Percentiles rank a stretch among this genome's conserved stretches.
Evolutionary conservation across 2,888 invertebrate species (phyloP).

Genomic region (Pseudococcus longispinus): DNA sequence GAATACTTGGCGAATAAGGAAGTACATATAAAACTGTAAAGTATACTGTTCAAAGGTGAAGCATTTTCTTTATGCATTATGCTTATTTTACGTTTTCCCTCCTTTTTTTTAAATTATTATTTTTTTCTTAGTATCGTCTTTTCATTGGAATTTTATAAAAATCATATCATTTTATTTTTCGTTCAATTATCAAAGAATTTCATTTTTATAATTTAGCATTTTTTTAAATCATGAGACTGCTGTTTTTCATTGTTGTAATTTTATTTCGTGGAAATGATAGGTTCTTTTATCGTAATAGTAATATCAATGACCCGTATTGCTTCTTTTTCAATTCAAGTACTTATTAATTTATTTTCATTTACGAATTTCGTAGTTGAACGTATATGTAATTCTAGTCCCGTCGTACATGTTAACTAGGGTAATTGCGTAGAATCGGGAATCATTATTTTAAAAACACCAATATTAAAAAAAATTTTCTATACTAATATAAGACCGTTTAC

Average conservation of each 20-base stretch:
- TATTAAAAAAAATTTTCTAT: neutral
- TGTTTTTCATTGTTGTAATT: neutral
- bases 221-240: neutral
- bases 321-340: neutral
- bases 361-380: neutral
- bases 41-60: neutral
- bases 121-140: neutral
- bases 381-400: neutral
- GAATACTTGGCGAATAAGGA: neutral
- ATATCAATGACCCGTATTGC: neutral
- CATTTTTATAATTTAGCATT: neutral
- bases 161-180: conserved; percentile 9
- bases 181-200: neutral
- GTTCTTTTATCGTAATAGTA: neutral
- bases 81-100: neutral
- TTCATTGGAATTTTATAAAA: neutral
- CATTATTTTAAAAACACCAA: conserved; percentile 40
- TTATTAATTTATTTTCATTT: neutral
- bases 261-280: neutral
- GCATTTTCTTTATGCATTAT: neutral
- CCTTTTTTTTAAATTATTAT: neutral
- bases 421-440: conserved; percentile 16
- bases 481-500: conserved; percentile 25
- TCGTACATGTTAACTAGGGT: neutral
- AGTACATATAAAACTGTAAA: neutral